A percentile compares a stretch with the other conserved stretches of the same genome.
phyloP scores from a whole-genome alignment of 2,113 vertebrate genomes.

The Pipra filicauda region DNA sequence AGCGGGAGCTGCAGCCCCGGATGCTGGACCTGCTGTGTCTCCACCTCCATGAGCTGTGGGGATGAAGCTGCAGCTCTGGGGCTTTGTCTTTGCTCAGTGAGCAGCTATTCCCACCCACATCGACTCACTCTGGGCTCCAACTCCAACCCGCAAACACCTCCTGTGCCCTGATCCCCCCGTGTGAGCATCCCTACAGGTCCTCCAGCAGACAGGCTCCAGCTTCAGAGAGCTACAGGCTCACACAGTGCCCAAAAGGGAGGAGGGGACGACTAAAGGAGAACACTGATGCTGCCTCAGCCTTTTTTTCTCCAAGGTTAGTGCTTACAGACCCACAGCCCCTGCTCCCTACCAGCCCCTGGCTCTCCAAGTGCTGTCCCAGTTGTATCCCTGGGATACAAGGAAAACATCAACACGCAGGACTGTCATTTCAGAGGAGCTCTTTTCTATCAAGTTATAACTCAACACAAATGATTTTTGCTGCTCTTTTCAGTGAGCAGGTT shows the following conservation, averaged over 20 bases:
- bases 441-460: background rate
- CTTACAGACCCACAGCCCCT: background rate
- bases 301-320: fast-evolving
- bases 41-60: fast-evolving
- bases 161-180: fast-evolving
- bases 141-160: background rate
- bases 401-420: fast-evolving
- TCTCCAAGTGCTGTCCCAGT: background rate
- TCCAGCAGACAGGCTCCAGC: background rate
- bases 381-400: background rate
- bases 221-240: background rate
- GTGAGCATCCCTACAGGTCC: fast-evolving
- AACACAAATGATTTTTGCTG: background rate
- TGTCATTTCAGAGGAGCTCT: background rate
- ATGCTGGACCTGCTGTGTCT: background rate
- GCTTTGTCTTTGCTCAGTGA: background rate
- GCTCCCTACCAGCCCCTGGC: fast-evolving
- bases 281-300: fast-evolving
- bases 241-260: fast-evolving
- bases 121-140: fast-evolving
- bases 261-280: fast-evolving
- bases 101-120: background rate
- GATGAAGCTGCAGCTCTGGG: background rate
- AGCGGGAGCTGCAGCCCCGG: background rate
- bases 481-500: background rate